Percentiles rank a stretch among this genome's conserved stretches.
These are phyloP conservation scores for Lanius collurio DNA, from an alignment of 2,113 vertebrate genomes.

Conservation along the genomic window DNA sequence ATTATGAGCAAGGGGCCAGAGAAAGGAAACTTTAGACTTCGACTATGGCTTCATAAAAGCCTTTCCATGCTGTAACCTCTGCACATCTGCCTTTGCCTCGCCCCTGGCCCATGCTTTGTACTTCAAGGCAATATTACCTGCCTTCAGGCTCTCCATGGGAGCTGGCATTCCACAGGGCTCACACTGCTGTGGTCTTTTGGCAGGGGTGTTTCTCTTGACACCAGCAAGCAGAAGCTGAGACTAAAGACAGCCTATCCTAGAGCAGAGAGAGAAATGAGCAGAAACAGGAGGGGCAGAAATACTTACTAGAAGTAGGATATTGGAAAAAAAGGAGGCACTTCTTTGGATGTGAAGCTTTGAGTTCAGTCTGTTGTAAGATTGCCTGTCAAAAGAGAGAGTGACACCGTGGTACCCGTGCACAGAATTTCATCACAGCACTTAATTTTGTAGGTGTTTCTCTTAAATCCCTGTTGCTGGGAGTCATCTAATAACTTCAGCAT, in stretches of 20 bases:
- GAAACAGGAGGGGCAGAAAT: not conserved
- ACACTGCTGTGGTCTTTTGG: not conserved
- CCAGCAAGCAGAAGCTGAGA: not conserved
- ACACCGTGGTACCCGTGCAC: not conserved
- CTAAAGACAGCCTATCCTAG: not conserved
- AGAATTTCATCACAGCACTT: not conserved
- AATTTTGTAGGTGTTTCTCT: not conserved
- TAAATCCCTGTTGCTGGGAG: not conserved
- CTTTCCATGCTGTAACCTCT: not conserved
- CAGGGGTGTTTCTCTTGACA: not conserved
- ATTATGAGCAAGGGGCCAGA: not conserved
- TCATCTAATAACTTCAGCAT: not conserved
- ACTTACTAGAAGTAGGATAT: not conserved
- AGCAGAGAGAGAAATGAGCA: not conserved
- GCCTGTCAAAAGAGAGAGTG: not conserved
- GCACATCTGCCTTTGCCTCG: not conserved
- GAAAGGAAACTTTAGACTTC: not conserved
- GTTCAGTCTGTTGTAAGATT: not conserved
- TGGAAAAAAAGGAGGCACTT: not conserved
- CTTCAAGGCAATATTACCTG: not conserved
- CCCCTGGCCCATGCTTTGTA: not conserved
- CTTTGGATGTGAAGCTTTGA: not conserved
- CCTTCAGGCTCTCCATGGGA: not conserved
- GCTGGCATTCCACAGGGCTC: not conserved
- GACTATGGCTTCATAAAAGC: not conserved